These are phyloP conservation scores for Sisyra nigra DNA, from an alignment of 2,888 invertebrate genomes.

Conservation along the genomic window DNA sequence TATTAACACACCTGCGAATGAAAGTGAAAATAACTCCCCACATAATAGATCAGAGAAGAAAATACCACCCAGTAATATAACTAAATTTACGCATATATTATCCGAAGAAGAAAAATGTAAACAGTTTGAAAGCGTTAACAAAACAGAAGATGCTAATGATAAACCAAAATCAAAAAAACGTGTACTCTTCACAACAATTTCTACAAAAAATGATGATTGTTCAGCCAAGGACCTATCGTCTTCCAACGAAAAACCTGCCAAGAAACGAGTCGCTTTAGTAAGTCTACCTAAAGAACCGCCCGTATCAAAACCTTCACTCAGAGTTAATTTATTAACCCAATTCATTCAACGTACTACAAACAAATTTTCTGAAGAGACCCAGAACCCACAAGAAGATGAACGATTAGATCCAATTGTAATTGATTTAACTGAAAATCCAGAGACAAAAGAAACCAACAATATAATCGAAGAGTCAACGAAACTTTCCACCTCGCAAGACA, in stretches of 20 bases:
- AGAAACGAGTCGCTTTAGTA: conserved; percentile 1
- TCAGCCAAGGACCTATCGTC: neutral
- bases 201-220: neutral
- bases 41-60: neutral
- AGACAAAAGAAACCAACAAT: too few species aligned
- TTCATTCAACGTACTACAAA: neutral
- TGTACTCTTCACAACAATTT: neutral
- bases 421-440: too few species aligned
- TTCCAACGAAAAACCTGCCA: neutral
- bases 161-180: neutral
- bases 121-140: conserved; percentile 12
- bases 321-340: conserved; percentile 4
- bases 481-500: too few species aligned
- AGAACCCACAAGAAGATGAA: too few species aligned
- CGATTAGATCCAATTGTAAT: too few species aligned
- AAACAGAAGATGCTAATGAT: neutral
- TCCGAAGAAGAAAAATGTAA: conserved; percentile 19
- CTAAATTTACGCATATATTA: conserved; percentile 22
- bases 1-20: neutral
- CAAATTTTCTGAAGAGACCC: too few species aligned
- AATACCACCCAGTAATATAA: conserved; percentile 14
- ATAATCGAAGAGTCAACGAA: too few species aligned
- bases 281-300: neutral
- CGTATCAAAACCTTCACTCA: neutral
- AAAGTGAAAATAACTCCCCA: neutral